phyloP scores from a whole-genome alignment of 1,140 invertebrate species.

The Orius insidiosus region DNA sequence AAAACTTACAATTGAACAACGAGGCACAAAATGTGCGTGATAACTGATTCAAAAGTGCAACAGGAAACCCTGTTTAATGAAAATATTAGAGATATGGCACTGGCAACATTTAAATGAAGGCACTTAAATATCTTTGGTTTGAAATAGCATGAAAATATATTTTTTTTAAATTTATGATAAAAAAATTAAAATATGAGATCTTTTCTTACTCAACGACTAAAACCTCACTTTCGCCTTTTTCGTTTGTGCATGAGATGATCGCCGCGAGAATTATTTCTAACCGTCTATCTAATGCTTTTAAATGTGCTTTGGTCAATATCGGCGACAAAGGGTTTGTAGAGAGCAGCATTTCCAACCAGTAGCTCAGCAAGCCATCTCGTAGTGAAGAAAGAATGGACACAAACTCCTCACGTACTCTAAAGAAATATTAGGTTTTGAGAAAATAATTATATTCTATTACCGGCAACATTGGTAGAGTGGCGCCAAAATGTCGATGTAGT shows the following conservation, averaged over 20 bases:
- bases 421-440: constrained; percentile 17
- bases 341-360: constrained; percentile 30
- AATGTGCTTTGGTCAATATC: constrained; percentile 53
- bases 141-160: too few relatives aligned
- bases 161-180: too few relatives aligned
- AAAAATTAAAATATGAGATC: too few relatives aligned
- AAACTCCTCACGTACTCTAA: constrained; percentile 45
- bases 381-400: constrained; percentile 51
- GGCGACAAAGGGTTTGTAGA: constrained; percentile 33
- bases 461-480: constrained; percentile 81
- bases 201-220: too few relatives aligned
- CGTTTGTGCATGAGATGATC: constrained; percentile 29
- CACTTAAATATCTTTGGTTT: too few relatives aligned
- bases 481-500: constrained; percentile 72
- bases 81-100: too few relatives aligned
- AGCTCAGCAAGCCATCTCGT: constrained; percentile 42
- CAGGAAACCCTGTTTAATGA: too few relatives aligned
- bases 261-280: constrained; percentile 51
- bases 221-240: too few relatives aligned
- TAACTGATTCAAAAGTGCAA: too few relatives aligned
- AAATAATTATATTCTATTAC: constrained; percentile 35
- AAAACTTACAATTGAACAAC: too few relatives aligned
- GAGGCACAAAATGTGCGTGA: too few relatives aligned
- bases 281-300: constrained; percentile 60
- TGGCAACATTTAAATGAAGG: too few relatives aligned